Conservation (phyloP, 2,113 vertebrate species). For the Saguinus midas region DNA sequence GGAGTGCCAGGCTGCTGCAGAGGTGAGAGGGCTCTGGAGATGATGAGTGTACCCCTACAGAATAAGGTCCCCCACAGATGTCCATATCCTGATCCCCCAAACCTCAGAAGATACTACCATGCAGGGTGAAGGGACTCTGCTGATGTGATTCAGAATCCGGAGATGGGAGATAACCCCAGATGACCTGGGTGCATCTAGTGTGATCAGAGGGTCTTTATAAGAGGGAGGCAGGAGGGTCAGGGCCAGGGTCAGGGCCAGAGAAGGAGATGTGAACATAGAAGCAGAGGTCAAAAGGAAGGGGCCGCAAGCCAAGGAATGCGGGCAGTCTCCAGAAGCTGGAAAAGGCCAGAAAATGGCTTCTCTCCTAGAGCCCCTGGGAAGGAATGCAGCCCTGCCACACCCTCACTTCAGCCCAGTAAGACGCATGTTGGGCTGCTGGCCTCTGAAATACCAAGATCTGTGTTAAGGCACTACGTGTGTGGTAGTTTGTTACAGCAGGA, state of each 20-base stretch:
- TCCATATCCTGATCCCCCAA: not conserved
- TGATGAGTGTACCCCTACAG: not conserved
- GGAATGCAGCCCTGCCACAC: not conserved
- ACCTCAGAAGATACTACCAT: not conserved
- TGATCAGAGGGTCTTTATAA: not conserved
- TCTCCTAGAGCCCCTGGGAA: not conserved
- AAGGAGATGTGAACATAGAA: too few species aligned
- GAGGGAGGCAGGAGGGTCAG: not conserved
- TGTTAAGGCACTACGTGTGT: not conserved
- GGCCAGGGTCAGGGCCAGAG: too few species aligned
- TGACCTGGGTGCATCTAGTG: not conserved
- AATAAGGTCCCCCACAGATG: not conserved
- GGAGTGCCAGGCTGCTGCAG: rapidly evolving
- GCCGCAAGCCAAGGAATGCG: not conserved
- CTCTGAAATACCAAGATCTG: not conserved
- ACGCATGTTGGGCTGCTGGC: not conserved
- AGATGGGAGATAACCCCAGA: not conserved
- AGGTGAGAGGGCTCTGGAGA: not conserved
- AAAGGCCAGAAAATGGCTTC: not conserved
- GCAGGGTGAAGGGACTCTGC: not conserved
- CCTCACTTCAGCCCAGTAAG: not conserved
- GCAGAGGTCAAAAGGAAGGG: not conserved
- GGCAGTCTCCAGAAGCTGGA: not conserved
- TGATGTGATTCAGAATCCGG: not conserved
- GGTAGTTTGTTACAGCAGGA: not conserved